Conservation (phyloP, 1,140 invertebrate genomes). For the Bradysia coprophila region DNA sequence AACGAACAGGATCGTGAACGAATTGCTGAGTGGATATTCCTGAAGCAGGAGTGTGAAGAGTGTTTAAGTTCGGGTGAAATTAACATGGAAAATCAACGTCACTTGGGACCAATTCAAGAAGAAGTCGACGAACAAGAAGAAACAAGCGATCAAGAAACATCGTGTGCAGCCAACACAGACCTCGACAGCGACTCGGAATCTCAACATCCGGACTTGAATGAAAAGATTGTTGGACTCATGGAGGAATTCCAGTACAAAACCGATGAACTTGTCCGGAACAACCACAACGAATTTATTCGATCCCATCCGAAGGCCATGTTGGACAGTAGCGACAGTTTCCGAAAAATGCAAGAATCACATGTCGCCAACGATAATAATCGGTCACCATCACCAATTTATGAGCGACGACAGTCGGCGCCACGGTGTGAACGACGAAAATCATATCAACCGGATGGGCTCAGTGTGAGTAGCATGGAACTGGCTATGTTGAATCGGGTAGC, state of each 20-base stretch:
- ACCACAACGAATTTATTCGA: constrained; percentile 33
- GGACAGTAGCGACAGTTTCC: constrained; percentile 13
- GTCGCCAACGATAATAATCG: too few species aligned
- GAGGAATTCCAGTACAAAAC: constrained; percentile 48
- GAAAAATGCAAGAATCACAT: neutral
- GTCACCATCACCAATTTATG: too few species aligned
- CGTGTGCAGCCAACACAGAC: constrained; percentile 32
- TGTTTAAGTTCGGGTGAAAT: constrained; percentile 44
- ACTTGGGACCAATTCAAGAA: constrained; percentile 42
- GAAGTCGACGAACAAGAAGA: constrained; percentile 31
- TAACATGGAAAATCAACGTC: constrained; percentile 25
- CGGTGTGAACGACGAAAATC: constrained; percentile 30
- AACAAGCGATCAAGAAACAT: constrained; percentile 23
- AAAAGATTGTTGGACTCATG: constrained; percentile 49
- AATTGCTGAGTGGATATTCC: constrained; percentile 67
- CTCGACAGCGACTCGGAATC: constrained; percentile 36
- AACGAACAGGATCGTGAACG: constrained; percentile 48
- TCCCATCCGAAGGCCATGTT: constrained; percentile 20
- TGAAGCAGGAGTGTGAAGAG: constrained; percentile 71
- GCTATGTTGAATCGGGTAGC: constrained; percentile 30
- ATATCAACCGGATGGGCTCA: constrained; percentile 31
- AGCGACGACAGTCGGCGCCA: neutral
- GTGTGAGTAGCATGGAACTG: constrained; percentile 31
- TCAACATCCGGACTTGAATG: constrained; percentile 42
- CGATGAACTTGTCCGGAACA: constrained; percentile 37